These are phyloP conservation scores for Astropecten irregularis DNA, from an alignment of 53 echinoderm and acorn worm species.

Conservation along the genomic window DNA sequence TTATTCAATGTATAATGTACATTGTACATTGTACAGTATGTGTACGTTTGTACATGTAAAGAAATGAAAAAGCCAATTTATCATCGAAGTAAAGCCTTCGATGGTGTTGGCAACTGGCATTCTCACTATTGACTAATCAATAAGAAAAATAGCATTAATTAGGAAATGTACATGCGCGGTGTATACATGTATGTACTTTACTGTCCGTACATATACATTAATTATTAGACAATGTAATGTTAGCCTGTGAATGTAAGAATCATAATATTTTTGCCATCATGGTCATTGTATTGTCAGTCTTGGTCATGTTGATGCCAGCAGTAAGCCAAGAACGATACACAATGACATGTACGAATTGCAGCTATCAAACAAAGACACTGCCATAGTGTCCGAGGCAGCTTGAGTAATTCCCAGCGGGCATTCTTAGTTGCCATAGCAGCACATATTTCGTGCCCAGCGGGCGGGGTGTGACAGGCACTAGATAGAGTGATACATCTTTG, in stretches of 20 bases:
- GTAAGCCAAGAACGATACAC: neutral
- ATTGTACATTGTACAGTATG: too few relatives aligned
- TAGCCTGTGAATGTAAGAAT: neutral
- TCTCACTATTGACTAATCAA: too few relatives aligned
- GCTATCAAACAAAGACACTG: neutral
- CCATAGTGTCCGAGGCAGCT: too few relatives aligned
- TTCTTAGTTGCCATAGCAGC: conserved; percentile 33
- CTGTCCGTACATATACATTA: neutral
- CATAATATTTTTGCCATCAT: neutral
- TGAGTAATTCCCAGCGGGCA: conserved; percentile 7
- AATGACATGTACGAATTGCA: neutral
- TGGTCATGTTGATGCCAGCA: neutral
- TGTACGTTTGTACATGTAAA: too few relatives aligned
- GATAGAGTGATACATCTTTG: neutral
- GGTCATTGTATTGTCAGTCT: neutral
- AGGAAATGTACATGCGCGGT: too few relatives aligned
- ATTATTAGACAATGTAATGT: neutral
- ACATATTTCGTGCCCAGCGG: conserved; percentile 23
- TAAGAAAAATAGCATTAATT: too few relatives aligned
- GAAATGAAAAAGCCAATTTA: too few relatives aligned
- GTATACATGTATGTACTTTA: neutral
- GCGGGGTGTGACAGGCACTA: conserved; percentile 7
- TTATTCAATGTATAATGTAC: too few relatives aligned
- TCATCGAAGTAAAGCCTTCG: too few relatives aligned
- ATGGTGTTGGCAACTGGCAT: too few relatives aligned